Conservation (phyloP, 2,888 invertebrate species). For the Rhagonycha fulva region DNA sequence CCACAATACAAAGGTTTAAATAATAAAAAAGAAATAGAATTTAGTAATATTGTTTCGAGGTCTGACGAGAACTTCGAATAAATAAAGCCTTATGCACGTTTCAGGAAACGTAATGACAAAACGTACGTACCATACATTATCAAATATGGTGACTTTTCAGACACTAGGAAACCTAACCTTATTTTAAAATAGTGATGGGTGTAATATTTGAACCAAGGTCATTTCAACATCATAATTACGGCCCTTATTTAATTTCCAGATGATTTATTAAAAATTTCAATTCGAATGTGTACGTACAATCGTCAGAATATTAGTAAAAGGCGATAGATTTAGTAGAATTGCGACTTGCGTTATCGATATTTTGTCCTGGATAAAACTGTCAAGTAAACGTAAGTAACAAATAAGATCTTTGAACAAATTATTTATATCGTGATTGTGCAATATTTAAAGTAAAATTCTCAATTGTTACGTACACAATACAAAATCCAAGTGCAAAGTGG, state of each 20-base stretch:
- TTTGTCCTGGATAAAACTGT: conserved; percentile 22
- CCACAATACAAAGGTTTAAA: background rate
- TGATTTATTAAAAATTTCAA: background rate
- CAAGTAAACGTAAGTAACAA: conserved; percentile 20
- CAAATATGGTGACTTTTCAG: conserved; percentile 52
- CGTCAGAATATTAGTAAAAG: background rate
- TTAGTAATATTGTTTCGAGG: background rate
- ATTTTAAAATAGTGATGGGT: conserved; percentile 54
- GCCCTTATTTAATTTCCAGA: background rate
- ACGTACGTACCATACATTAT: conserved; percentile 52
- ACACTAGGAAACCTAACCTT: conserved; percentile 51
- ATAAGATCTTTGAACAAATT: conserved; percentile 1
- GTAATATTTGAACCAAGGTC: conserved; percentile 55
- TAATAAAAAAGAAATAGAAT: background rate
- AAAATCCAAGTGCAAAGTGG: conserved; percentile 19
- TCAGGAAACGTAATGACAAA: background rate
- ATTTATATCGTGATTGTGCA: background rate
- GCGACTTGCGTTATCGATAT: conserved; percentile 23
- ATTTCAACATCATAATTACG: conserved; percentile 41
- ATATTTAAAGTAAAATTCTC: conserved; percentile 6
- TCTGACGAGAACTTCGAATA: background rate
- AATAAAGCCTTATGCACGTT: background rate
- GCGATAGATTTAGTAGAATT: conserved; percentile 7
- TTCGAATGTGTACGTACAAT: background rate
- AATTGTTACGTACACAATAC: background rate